These are phyloP conservation scores for Lagodon rhomboides DNA, from an alignment of 2,797 vertebrate species.

Conservation along the genomic window DNA sequence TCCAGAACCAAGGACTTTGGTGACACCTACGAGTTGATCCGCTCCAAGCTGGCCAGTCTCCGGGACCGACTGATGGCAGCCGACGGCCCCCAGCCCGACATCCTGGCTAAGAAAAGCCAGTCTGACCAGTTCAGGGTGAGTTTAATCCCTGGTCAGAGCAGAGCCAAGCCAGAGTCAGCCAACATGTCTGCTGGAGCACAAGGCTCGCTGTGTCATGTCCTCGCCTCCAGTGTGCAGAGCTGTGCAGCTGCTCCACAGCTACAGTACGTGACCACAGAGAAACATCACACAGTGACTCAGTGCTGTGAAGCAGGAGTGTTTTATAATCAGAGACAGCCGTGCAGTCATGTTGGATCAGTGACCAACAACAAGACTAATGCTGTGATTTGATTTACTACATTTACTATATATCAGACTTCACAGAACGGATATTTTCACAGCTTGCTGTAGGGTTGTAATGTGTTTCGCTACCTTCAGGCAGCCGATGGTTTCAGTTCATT, in stretches of 20 bases:
- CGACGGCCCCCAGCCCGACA: constrained; percentile 85
- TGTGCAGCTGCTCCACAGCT: not conserved
- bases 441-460: too few relatives aligned
- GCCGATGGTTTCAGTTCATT: not conserved
- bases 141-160: not conserved
- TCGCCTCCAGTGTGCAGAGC: not conserved
- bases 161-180: not conserved
- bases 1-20: constrained; percentile 89
- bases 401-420: too few relatives aligned
- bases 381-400: too few relatives aligned
- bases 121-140: constrained; percentile 89
- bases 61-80: constrained; percentile 79
- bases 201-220: not conserved
- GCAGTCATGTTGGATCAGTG: not conserved
- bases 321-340: not conserved
- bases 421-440: too few relatives aligned
- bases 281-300: not conserved
- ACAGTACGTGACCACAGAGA: not conserved
- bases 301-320: too few relatives aligned
- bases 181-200: not conserved
- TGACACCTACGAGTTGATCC: constrained; percentile 80
- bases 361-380: not conserved
- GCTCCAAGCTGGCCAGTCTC: constrained; percentile 82
- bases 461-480: too few relatives aligned
- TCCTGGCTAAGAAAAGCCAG: constrained; percentile 91